Conservation (phyloP, 2,888 invertebrate species). For the Pseudanteris insignis region DNA sequence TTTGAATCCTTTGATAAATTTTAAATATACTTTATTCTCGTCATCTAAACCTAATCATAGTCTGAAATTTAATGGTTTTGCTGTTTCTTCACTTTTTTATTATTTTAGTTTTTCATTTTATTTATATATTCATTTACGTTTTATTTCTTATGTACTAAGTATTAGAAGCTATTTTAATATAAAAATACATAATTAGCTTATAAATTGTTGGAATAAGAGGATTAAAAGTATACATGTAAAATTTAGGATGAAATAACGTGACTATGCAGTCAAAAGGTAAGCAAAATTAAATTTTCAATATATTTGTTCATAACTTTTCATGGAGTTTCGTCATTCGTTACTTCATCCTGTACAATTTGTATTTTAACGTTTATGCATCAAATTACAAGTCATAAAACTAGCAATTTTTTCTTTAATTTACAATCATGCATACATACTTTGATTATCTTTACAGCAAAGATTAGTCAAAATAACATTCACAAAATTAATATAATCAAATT, state of each 20-base stretch:
- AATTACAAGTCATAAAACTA: constrained; percentile 48
- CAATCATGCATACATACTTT: constrained; percentile 20
- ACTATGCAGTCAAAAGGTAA: constrained; percentile 3
- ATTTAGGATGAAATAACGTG: constrained; percentile 51
- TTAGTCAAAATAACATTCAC: constrained; percentile 5
- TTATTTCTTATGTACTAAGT: constrained; percentile 48
- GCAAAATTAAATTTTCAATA: not conserved
- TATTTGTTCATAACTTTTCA: not conserved
- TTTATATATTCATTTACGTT: constrained; percentile 49
- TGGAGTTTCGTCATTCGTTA: constrained; percentile 14
- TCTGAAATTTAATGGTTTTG: constrained; percentile 45
- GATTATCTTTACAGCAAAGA: constrained; percentile 35
- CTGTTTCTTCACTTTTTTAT: constrained; percentile 12
- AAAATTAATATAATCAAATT: not conserved
- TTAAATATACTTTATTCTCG: constrained; percentile 58
- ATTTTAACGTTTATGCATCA: constrained; percentile 48
- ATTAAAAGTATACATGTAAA: constrained; percentile 64
- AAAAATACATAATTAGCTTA: constrained; percentile 68
- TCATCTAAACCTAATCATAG: constrained; percentile 58
- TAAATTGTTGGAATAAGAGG: constrained; percentile 63
- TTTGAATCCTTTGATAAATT: constrained; percentile 62
- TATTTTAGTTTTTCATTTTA: constrained; percentile 30
- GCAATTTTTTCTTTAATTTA: constrained; percentile 34
- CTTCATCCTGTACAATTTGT: constrained; percentile 37
- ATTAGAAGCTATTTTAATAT: constrained; percentile 66